Evolutionary conservation across 2,113 vertebrate species (phyloP), one percentile per base, ranked within the genome.

Genomic region (Tachysurus vachellii): DNA sequence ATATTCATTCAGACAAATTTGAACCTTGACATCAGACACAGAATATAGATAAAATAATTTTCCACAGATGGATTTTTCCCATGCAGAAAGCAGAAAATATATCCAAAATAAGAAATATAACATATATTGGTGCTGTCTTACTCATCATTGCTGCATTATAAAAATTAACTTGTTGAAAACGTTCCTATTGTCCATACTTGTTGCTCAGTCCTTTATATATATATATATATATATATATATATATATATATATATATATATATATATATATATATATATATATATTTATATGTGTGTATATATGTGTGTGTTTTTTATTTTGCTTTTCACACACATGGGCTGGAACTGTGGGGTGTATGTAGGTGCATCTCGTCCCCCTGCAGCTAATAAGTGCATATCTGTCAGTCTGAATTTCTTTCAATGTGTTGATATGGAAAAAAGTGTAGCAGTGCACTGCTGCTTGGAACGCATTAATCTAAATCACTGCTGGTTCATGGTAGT

Each of bases 351-450:
- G 89, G 86, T 90, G 88, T 86, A 61, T 83, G 92, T 90, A 91
- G 92, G 11, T 83, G 79, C 88, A 87, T 88, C 92, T 89, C 88
- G 89, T 92, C 88, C 86, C 42, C 87, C 87, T 89, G 91, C 75
- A 87, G 70, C 91, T 84, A 64, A 86, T 88, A 93, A 86, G 90
- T 88, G 88, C 90, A 92, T 93, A 93, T 93, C 91, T 94, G 93
- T 94, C 94, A 94, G 88, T 91, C 89, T 86, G 83, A 90, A 94
- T 94, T 95, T 91, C 91, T 85, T 21, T 92, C 90, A 84, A 79
- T 88, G 87, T 57, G 71, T 73, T 92, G 90, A 94, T 92, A 92
- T 92, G 92, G 94, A 93, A 92, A 36, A 93, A 94, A 90, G 90
- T 80, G 87, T 88, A 75, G 85, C 83, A 91, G 90, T 92, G 85